phyloP scores from a whole-genome alignment of 30 jellyfish, hydroid and myxozoan species.

The Mastigias papua region DNA sequence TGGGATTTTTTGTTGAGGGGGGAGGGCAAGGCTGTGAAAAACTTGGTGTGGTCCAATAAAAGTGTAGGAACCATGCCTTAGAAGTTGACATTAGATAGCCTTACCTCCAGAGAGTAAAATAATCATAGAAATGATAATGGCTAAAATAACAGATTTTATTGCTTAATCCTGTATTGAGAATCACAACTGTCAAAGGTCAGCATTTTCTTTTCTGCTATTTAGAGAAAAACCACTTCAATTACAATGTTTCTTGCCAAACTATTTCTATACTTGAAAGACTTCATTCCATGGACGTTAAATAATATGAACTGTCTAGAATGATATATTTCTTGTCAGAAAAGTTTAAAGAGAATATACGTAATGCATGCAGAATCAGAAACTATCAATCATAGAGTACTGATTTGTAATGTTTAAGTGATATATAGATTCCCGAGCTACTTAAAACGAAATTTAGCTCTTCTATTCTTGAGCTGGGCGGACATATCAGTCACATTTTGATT shows the following conservation, averaged over 20 bases:
- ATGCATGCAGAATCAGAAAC: neutral
- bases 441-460: constrained; percentile 6
- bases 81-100: neutral
- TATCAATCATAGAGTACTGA: neutral
- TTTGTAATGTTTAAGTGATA: neutral
- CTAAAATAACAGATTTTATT: neutral
- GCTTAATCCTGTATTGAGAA: neutral
- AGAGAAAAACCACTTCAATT: neutral
- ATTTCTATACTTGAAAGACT: neutral
- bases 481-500: constrained; percentile 22
- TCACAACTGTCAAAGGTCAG: neutral
- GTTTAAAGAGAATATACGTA: neutral
- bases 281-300: neutral
- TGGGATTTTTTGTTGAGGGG: neutral
- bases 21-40: neutral
- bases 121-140: neutral
- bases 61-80: neutral
- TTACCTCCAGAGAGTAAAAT: neutral
- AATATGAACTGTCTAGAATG: neutral
- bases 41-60: neutral
- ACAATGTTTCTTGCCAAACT: neutral
- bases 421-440: constrained; percentile 1
- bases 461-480: constrained; percentile 12
- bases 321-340: too few relatives aligned
- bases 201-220: neutral